Base-by-base conservation (phyloP, 2,888 invertebrate species). In the Brachypalpus laphriformis region DNA sequence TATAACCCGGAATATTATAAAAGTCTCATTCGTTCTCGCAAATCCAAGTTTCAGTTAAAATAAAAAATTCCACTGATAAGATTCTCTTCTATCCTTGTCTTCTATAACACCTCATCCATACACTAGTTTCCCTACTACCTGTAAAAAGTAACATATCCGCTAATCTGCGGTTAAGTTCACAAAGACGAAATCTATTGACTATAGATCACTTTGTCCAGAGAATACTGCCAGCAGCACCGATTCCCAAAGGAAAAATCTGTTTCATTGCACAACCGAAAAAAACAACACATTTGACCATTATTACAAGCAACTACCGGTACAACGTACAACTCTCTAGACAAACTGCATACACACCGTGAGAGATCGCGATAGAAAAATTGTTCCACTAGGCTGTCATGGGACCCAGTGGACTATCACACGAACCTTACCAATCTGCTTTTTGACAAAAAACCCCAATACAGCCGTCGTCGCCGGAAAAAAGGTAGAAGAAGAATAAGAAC, bases 191-290 rank as follows among this genome's bases (percentile, higher is more conserved):
- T 25, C 45, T 49, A n/a, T 37, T 47, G 9, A 18, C 59, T 37
- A 16, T 25, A 47, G 57, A 72, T 49, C 34, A 47, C 34, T 34
- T 40, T 63, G 28, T 47, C 45, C 18, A 14, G 25, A n/a, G 45
- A 34, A 47, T 45, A 75, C 25, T 57, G 54, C 28, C 28, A 56
- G 66, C 18, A 49, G 40, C 25, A 45, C n/a, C 61, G 68, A 68
- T 63, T 75, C 81, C 81, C 68, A 40, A 45, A 63, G 81, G 81
- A 49, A 37, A 75, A 75, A 82, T 82, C 75, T 42, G 51, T 82
- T 75, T 34, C 56, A 57, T 42, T 49, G 63, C 49, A 57, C 20
- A 57, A 25, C 14, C 56, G 11, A 34, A 65, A 65, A 56, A 56
- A 59, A 7, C 31, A 11, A 37, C 47, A 22, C 61, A 28, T 31